Base-by-base conservation (phyloP, 2,888 invertebrate species). In the Nomada fabriciana region DNA sequence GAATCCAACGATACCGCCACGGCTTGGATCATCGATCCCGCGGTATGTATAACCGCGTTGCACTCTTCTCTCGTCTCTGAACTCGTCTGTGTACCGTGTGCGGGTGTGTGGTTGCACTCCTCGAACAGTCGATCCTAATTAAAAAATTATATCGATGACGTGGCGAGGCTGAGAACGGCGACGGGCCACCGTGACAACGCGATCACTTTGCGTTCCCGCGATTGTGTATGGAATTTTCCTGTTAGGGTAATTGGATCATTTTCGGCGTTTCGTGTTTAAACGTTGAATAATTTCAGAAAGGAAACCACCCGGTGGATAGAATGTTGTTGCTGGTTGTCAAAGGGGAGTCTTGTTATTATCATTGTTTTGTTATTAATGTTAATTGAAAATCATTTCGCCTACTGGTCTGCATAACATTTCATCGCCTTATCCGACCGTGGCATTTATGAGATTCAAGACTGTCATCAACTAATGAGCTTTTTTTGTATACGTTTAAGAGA, bases 1-100 rank as follows among this genome's bases (percentile, higher is more conserved):
- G 82, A 87, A 87, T 86, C 86, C 86, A 83, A 83, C 85, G 86
- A 82, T 78, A 67, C 68, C 68, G 67, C 67, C 83, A 71, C 80
- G 23, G 65, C 47, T 36, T 59, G 50, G 63, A 50, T 57, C 64
- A 72, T 63, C 76, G 64, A 65, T 64, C 67, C 60, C 63, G 36
- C 72, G 60, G 20, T 68, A 64, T 72, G 20, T 55, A 72, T 15
- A 64, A 20, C n/a, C 29, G 20, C 43, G 53, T 29, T 36, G n/a
- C 69, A 64, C 65, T 65, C 73, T 67, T 65, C 47, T 43, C 57
- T 50, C 47, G 29, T 29, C n/a, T 61, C 13, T n/a, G 18, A 15
- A 2, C 36, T n/a, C 10, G 18, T 60, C 18, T n/a, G 36, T 18
- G 29, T 25, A 13, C 15, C 18, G 43, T 42, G 4, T n/a, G 36